Percentiles rank a stretch among this genome's conserved stretches.
These are phyloP conservation scores for Chromoteleia sp. DNA, from an alignment of 2,888 invertebrate genomes.

Conservation along the genomic window DNA sequence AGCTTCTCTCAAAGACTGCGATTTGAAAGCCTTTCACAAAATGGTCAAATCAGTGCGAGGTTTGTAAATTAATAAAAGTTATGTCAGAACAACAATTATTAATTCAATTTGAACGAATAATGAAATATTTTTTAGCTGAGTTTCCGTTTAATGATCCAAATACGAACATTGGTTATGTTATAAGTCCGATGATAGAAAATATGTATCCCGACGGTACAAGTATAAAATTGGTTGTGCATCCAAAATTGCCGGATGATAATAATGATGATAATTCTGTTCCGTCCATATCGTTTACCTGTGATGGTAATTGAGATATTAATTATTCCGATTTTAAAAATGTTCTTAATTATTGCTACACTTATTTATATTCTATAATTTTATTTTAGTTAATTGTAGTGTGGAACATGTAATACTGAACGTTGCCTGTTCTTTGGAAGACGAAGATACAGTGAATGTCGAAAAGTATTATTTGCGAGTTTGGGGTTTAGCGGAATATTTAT, in stretches of 20 bases:
- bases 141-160: constrained; percentile 90
- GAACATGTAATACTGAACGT: constrained; percentile 94
- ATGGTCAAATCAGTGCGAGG: constrained; percentile 93
- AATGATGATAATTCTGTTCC: constrained; percentile 86
- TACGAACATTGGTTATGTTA: constrained; percentile 95
- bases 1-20: constrained; percentile 89
- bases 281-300: constrained; percentile 96
- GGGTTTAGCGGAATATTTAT: constrained; percentile 95
- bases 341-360: constrained; percentile 22
- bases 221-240: constrained; percentile 94
- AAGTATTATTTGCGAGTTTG: constrained; percentile 90
- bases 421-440: constrained; percentile 92
- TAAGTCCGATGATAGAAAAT: constrained; percentile 94
- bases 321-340: constrained; percentile 75
- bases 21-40: constrained; percentile 92
- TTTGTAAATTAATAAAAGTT: constrained; percentile 83
- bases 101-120: not conserved
- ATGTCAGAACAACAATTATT: not conserved
- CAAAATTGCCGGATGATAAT: constrained; percentile 86
- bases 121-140: constrained; percentile 85
- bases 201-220: constrained; percentile 92
- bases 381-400: constrained; percentile 92
- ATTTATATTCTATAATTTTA: constrained; percentile 10
- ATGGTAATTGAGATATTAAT: constrained; percentile 87
- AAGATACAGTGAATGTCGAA: constrained; percentile 88